These are phyloP conservation scores for Anarsia innoxiella DNA, from an alignment of 2,888 invertebrate genomes.

Conservation along the genomic window DNA sequence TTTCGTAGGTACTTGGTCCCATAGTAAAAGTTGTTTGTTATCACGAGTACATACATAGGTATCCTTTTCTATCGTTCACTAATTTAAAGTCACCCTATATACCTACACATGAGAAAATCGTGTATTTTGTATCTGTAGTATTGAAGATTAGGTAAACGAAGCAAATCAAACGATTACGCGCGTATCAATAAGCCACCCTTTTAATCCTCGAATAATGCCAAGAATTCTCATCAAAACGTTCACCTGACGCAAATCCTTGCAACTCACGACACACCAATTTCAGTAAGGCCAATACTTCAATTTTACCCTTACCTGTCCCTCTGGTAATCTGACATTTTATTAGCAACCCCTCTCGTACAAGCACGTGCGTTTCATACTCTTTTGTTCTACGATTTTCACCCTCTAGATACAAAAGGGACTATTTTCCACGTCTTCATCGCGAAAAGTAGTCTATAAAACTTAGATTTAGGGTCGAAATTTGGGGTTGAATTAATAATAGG, in stretches of 20 bases:
- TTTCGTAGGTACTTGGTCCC: no score
- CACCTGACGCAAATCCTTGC: conserved; percentile 45
- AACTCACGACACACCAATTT: conserved; percentile 36
- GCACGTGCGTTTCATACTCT: conserved; percentile 59
- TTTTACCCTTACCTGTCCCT: conserved; percentile 65
- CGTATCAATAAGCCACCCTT: no score
- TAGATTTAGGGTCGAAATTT: conserved; percentile 21
- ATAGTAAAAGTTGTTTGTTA: no score
- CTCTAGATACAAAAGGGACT: conserved; percentile 20
- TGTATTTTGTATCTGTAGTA: no score
- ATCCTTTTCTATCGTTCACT: no score
- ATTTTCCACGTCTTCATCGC: conserved; percentile 15
- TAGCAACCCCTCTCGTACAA: conserved; percentile 59
- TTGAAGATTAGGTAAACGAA: no score
- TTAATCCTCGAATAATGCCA: conserved; percentile 5
- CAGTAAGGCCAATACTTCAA: conserved; percentile 65
- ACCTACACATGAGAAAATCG: no score
- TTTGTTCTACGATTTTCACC: conserved; percentile 64
- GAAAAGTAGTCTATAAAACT: conserved; percentile 23
- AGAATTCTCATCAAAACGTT: conserved; percentile 27
- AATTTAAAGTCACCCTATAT: no score
- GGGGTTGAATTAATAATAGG: conserved; percentile 8
- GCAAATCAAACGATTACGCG: no score
- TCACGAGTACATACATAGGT: no score
- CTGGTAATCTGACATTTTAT: conserved; percentile 69